phyloP scores from a whole-genome alignment of 2,113 vertebrate species.

The Ophthalmolycus amberensis region DNA sequence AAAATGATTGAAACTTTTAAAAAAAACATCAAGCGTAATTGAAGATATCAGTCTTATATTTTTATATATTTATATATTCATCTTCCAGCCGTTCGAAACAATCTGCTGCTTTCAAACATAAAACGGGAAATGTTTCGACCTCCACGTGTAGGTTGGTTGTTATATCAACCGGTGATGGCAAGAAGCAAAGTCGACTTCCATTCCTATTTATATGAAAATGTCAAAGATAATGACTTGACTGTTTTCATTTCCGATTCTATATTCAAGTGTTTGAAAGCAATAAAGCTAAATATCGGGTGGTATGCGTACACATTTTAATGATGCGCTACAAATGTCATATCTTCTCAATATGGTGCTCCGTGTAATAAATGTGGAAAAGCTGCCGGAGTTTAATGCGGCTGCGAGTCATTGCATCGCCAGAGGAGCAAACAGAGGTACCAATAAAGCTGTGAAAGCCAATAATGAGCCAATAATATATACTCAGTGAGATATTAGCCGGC shows the following conservation, averaged over 20 bases:
- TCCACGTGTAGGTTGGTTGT: constrained; percentile 10
- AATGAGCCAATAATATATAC: constrained; percentile 66
- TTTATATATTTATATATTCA: background rate
- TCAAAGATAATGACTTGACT: constrained; percentile 43
- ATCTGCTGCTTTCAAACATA: background rate
- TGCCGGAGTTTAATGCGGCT: constrained; percentile 50
- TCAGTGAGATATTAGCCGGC: constrained; percentile 59
- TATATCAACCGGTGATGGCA: constrained; percentile 6
- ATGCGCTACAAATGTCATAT: constrained; percentile 47
- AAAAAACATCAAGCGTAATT: too few relatives aligned
- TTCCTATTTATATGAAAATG: constrained; percentile 39
- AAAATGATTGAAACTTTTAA: background rate
- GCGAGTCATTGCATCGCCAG: constrained; percentile 51
- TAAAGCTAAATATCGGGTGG: constrained; percentile 16
- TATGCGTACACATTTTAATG: constrained; percentile 28
- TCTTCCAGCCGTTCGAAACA: background rate
- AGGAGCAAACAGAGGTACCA: constrained; percentile 58
- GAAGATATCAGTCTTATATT: background rate
- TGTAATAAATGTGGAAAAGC: constrained; percentile 51
- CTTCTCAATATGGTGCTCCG: constrained; percentile 46
- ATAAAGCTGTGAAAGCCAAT: constrained; percentile 68
- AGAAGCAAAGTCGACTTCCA: constrained; percentile 18
- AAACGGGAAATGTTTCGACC: background rate
- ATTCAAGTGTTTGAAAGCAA: constrained; percentile 48
- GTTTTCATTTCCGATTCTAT: constrained; percentile 30